Conservation (phyloP, 2,888 invertebrate genomes). For the Acleris laterana region DNA sequence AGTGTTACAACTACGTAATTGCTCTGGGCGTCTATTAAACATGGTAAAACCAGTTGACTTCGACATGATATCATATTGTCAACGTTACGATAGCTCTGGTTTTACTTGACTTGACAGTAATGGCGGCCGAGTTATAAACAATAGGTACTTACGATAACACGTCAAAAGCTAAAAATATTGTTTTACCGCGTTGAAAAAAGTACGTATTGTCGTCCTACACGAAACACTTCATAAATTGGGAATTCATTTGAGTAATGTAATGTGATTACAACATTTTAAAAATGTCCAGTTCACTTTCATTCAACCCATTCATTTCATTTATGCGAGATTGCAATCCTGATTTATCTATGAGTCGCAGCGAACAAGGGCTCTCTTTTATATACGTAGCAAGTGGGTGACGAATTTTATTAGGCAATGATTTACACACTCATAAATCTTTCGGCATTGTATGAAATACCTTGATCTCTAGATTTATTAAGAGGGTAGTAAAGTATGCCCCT, state of each 20-base stretch:
- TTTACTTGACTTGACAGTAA: no score
- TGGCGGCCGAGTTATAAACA: no score
- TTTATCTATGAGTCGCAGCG: constrained; percentile 16
- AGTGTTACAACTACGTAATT: no score
- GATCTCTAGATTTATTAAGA: constrained; percentile 37
- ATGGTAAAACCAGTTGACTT: no score
- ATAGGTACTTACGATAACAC: no score
- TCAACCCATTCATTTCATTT: constrained; percentile 11
- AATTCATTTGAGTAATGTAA: background rate
- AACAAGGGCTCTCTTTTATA: constrained; percentile 8
- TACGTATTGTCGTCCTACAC: no score
- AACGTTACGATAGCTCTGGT: no score
- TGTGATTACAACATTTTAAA: background rate
- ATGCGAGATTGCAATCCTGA: constrained; percentile 5
- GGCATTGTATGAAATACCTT: constrained; percentile 35
- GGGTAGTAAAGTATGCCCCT: constrained; percentile 14
- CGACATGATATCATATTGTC: no score
- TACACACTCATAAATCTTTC: constrained; percentile 30
- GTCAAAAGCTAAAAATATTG: no score
- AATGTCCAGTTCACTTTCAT: constrained; percentile 2
- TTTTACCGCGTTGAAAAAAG: no score
- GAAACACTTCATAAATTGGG: background rate
- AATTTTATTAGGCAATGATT: constrained; percentile 33
- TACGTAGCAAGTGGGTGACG: constrained; percentile 16
- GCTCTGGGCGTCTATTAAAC: no score